These are phyloP conservation scores for Danio tinwini DNA, from an alignment of 2,797 vertebrate genomes.

Conservation along the genomic window DNA sequence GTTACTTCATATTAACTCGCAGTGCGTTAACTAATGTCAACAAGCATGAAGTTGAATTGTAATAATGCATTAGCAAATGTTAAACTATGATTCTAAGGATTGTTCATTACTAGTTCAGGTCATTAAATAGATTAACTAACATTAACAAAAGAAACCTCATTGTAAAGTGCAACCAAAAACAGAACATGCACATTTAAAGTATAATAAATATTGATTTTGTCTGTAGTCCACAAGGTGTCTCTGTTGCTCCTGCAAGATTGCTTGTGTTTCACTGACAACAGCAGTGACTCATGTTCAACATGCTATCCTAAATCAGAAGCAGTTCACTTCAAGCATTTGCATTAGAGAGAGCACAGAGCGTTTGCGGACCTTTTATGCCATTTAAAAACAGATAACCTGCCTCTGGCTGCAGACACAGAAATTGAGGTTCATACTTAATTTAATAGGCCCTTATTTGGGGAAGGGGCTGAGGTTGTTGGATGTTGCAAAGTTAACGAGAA, in stretches of 20 bases:
- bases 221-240: conserved; percentile 52
- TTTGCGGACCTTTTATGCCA: conserved; percentile 1
- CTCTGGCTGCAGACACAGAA: conserved; percentile 15
- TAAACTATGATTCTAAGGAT: no score
- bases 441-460: not conserved
- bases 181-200: conserved; percentile 6
- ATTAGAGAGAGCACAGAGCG: not conserved
- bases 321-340: conserved; percentile 14
- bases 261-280: not conserved
- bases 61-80: no score
- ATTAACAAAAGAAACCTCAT: no score
- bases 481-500: not conserved
- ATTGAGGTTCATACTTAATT: not conserved
- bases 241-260: conserved; percentile 37
- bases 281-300: conserved; percentile 34
- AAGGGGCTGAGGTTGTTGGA: not conserved
- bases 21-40: no score
- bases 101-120: not conserved
- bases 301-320: conserved; percentile 30
- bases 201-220: conserved; percentile 8
- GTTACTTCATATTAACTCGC: no score
- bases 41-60: no score
- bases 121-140: no score
- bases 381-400: not conserved
- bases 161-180: not conserved